phyloP scores from a whole-genome alignment of 2,797 vertebrate species.

The Gadopsis marmoratus region DNA sequence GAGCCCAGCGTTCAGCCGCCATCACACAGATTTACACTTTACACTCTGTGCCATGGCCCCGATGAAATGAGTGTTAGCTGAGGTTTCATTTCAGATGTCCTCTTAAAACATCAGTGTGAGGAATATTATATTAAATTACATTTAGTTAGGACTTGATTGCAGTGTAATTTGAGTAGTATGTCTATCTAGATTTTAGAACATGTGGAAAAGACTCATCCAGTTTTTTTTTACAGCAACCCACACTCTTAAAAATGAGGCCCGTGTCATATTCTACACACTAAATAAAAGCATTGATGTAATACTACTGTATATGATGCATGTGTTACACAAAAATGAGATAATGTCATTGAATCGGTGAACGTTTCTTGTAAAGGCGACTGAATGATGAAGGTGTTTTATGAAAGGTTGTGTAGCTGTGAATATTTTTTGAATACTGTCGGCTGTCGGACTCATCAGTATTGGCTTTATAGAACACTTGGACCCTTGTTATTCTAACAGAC shows the following conservation, averaged over 20 bases:
- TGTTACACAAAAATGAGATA: not conserved
- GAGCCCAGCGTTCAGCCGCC: constrained; percentile 25
- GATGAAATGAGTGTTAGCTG: constrained; percentile 4
- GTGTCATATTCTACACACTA: not conserved
- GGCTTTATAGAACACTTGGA: not conserved
- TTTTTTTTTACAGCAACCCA: not conserved
- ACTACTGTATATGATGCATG: not conserved
- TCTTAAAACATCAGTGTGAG: not conserved
- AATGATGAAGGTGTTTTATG: not conserved
- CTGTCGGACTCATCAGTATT: not conserved
- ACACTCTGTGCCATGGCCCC: constrained; percentile 10
- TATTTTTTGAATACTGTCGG: not conserved
- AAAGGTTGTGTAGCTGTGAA: not conserved
- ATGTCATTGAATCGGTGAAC: not conserved
- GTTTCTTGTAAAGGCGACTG: not conserved
- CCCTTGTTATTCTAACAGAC: not conserved
- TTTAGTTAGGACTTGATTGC: not conserved
- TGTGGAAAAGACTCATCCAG: not conserved
- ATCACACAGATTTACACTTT: constrained; percentile 54
- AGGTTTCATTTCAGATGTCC: not conserved
- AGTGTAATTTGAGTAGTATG: not conserved
- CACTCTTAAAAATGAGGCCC: not conserved
- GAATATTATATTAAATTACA: not conserved
- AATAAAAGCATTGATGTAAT: not conserved
- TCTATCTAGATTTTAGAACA: not conserved